Evolutionary conservation across 2,888 invertebrate genomes (phyloP).

Genomic region (Petrolisthes manimaculis): DNA sequence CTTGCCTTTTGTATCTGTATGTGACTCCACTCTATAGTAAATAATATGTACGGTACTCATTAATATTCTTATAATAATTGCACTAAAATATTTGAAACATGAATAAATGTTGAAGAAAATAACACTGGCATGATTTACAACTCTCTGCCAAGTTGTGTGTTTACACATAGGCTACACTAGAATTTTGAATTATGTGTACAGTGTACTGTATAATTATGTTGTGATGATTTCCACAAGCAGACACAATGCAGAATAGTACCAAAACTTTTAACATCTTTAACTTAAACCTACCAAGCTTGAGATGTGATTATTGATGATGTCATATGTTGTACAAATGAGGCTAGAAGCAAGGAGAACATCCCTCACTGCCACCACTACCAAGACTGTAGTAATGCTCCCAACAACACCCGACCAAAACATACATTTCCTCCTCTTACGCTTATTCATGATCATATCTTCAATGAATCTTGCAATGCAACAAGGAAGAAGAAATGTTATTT

Average conservation of each 20-base stretch:
- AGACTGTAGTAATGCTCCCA: slow-evolving; percentile 17
- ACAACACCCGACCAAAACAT: slow-evolving; percentile 30
- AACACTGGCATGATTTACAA: neutral
- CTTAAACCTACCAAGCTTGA: slow-evolving; percentile 26
- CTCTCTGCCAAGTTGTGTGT: neutral
- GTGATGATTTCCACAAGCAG: neutral
- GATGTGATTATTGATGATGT: slow-evolving; percentile 41
- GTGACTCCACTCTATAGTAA: no score
- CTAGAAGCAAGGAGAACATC: slow-evolving; percentile 36
- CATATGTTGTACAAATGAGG: slow-evolving; percentile 39
- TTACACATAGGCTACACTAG: neutral
- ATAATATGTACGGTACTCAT: no score
- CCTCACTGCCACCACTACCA: slow-evolving; percentile 34
- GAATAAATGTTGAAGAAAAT: no score
- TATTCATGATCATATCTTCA: slow-evolving; percentile 34
- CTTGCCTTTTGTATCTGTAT: no score
- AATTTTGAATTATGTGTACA: neutral
- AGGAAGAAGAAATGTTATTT: slow-evolving; percentile 42
- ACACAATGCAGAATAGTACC: neutral
- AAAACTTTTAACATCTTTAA: neutral
- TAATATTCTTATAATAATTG: no score
- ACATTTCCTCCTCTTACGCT: slow-evolving; percentile 29
- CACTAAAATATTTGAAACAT: no score
- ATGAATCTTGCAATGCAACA: slow-evolving; percentile 49
- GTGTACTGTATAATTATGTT: neutral